A percentile compares a stretch with the other conserved stretches of the same genome.
phyloP scores from a whole-genome alignment of 2,888 invertebrate genomes.

The Ormyrus nitidulus region DNA sequence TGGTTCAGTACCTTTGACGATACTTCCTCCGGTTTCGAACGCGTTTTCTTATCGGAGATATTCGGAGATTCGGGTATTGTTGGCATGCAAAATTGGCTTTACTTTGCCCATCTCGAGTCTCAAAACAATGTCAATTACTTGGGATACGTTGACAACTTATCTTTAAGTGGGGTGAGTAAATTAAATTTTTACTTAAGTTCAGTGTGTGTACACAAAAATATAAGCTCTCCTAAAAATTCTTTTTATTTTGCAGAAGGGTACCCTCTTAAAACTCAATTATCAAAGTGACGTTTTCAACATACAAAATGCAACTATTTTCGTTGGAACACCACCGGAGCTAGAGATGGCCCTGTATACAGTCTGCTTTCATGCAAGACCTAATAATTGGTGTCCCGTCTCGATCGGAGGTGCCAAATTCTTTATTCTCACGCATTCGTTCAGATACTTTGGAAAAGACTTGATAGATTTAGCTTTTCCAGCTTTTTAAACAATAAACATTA shows the following conservation, averaged over 20 bases:
- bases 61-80: slow-evolving; percentile 82
- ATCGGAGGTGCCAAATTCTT: slow-evolving; percentile 74
- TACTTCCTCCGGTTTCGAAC: slow-evolving; percentile 94
- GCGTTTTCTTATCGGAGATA: slow-evolving; percentile 91
- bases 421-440: slow-evolving; percentile 69
- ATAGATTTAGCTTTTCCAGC: slow-evolving; percentile 65
- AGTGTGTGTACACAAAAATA: not conserved
- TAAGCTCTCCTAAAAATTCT: not conserved
- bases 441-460: slow-evolving; percentile 64
- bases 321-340: slow-evolving; percentile 79
- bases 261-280: slow-evolving; percentile 73
- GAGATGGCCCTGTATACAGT: slow-evolving; percentile 80
- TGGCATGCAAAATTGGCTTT: slow-evolving; percentile 94
- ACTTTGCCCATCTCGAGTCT: slow-evolving; percentile 79
- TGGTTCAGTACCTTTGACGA: slow-evolving; percentile 89
- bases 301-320: slow-evolving; percentile 75
- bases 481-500: slow-evolving; percentile 53
- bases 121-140: slow-evolving; percentile 86
- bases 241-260: slow-evolving; percentile 69
- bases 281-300: slow-evolving; percentile 73
- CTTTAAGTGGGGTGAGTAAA: slow-evolving; percentile 82
- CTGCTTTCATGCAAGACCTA: slow-evolving; percentile 78
- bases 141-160: slow-evolving; percentile 83
- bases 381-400: slow-evolving; percentile 75
- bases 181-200: not conserved